phyloP scores from a whole-genome alignment of 2,797 vertebrate genomes.

The Microctenopoma lineatum region DNA sequence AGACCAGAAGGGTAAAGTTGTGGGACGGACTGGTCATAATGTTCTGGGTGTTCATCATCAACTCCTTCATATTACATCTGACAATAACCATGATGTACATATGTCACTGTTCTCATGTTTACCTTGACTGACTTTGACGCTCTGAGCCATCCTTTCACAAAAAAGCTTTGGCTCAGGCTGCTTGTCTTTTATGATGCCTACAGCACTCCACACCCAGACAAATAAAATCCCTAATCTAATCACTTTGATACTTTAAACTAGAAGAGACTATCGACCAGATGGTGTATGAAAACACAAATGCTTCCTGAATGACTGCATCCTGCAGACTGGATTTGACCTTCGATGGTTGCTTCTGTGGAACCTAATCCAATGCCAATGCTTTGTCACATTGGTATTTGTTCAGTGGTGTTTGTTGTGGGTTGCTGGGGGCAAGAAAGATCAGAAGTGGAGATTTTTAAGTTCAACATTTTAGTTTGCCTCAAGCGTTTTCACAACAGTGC shows the following conservation, averaged over 20 bases:
- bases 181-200: conserved; percentile 49
- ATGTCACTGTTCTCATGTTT: background rate
- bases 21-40: too few relatives aligned
- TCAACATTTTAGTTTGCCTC: conserved; percentile 28
- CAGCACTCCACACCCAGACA: conserved; percentile 51
- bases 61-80: too few relatives aligned
- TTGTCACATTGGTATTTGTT: background rate
- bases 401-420: background rate
- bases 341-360: background rate
- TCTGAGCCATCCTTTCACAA: conserved; percentile 3
- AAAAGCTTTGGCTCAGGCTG: conserved; percentile 12
- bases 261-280: conserved; percentile 61
- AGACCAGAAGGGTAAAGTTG: too few relatives aligned
- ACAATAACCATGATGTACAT: too few relatives aligned
- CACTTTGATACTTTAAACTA: conserved; percentile 26
- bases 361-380: background rate
- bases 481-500: background rate
- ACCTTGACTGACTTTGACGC: conserved; percentile 1
- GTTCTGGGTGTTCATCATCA: too few relatives aligned
- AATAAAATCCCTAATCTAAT: conserved; percentile 67
- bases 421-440: conserved; percentile 17
- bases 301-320: conserved; percentile 34
- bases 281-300: conserved; percentile 37
- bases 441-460: conserved; percentile 38
- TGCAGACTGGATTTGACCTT: background rate